Evolutionary conservation across 2,113 vertebrate genomes (phyloP).

Genomic region (Acrocephalus arundinaceus): DNA sequence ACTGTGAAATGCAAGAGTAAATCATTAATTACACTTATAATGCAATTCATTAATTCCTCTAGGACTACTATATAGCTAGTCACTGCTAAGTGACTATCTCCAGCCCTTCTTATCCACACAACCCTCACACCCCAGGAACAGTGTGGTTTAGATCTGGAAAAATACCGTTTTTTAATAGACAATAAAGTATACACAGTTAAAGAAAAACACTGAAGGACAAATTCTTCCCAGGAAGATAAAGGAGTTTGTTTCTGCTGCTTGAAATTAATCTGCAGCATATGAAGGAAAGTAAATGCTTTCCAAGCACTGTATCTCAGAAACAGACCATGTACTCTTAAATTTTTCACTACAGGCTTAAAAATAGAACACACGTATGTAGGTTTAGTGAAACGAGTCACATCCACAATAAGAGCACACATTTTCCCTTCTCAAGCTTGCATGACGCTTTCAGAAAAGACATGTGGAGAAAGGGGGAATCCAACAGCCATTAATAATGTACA

Average conservation of each 20-base stretch:
- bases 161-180: not conserved
- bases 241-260: not conserved
- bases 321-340: conserved; percentile 55
- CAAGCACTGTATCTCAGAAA: conserved; percentile 49
- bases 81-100: conserved; percentile 7
- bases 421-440: not conserved
- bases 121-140: not conserved
- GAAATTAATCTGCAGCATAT: conserved; percentile 29
- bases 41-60: conserved; percentile 30
- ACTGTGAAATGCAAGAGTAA: conserved; percentile 42
- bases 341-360: conserved; percentile 73
- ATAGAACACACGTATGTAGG: conserved; percentile 62
- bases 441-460: not conserved
- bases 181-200: not conserved
- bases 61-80: not conserved
- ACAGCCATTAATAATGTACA: not conserved
- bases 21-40: conserved; percentile 59
- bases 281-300: conserved; percentile 52
- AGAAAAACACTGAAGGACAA: not conserved
- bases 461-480: not conserved
- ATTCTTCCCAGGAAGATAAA: not conserved
- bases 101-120: not conserved
- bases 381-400: conserved; percentile 70
- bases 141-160: not conserved
- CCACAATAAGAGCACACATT: conserved; percentile 37